Base-by-base conservation (phyloP, 2,888 invertebrate species). In the Altica lythri region DNA sequence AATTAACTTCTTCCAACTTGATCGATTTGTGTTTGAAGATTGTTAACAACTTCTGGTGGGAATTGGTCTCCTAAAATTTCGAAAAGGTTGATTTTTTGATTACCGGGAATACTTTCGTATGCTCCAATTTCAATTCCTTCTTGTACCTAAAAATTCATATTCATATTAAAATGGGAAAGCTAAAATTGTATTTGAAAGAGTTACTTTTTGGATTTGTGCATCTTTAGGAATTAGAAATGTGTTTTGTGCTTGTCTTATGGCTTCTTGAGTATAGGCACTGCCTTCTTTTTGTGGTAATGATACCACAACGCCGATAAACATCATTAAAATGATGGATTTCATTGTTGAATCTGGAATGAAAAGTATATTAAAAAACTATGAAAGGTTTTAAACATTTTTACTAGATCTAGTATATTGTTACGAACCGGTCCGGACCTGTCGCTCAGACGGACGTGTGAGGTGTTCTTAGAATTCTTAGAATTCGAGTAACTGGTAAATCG, bases 41-140 rank as follows among this genome's bases (percentile, higher is more conserved):
- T 92, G 81, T 87, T 90, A 74, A 92, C 89, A 29, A 92, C 92
- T 78, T 92, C 92, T 37, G 86, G 85, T 5, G 92, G 92, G 57
- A 92, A 87, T 75, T 90, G 89, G 72, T 89, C 90, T 5, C 91
- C 91, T 52, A 92, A 81, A 68, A 92, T 89, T 75, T 90, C 88
- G 73, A 83, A 86, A n/a, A 92, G 80, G 76, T 91, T 88, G 76
- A 92, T 88, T 70, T 85, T 83, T 77, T 92, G 90, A 78, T 90
- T 86, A 58, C 87, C 90, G 68, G 92, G 92, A 69, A 92, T 92
- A 62, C 88, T 87, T 77, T 92, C 91, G 76, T 90, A 90, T 3
- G 91, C 91, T 2, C 89, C 90, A 69, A 92, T 77, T 77, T 92
- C 90, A 62, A 92, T 89, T 51, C 91, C 91, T 77, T 91, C 90